phyloP scores from a whole-genome alignment of 2,888 invertebrate genomes.

The Alentia gelatinosa region DNA sequence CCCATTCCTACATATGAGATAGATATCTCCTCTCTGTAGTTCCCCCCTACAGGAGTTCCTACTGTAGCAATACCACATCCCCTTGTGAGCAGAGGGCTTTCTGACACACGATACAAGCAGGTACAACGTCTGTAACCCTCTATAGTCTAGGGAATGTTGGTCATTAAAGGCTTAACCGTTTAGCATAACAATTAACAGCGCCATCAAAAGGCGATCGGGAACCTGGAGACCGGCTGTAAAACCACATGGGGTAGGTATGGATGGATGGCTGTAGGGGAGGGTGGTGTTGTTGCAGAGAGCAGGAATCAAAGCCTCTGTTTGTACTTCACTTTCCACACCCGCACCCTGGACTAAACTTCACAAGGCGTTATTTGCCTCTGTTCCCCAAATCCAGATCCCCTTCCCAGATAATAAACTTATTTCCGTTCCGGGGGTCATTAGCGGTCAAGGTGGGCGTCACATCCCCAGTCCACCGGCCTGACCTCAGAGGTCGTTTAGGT shows the following conservation, averaged over 20 bases:
- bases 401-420: not conserved
- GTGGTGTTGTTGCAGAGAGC: too few relatives aligned
- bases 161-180: not conserved
- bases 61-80: not conserved
- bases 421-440: not conserved
- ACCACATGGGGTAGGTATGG: too few relatives aligned
- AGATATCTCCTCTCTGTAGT: not conserved
- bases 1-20: not conserved
- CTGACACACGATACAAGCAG: not conserved
- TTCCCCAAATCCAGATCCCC: not conserved
- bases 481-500: not conserved
- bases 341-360: too few relatives aligned
- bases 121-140: not conserved
- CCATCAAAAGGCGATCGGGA: not conserved
- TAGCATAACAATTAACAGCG: not conserved
- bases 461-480: not conserved
- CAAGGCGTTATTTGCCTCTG: not conserved
- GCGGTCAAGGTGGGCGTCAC: not conserved
- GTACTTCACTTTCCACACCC: too few relatives aligned
- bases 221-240: too few relatives aligned
- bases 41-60: not conserved
- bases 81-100: not conserved
- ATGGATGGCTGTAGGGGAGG: not conserved
- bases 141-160: not conserved
- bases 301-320: not conserved